A percentile compares a stretch with the other conserved stretches of the same genome.
Evolutionary conservation across 2,888 invertebrate genomes (phyloP).

Genomic region (Lasioglossum morio): DNA sequence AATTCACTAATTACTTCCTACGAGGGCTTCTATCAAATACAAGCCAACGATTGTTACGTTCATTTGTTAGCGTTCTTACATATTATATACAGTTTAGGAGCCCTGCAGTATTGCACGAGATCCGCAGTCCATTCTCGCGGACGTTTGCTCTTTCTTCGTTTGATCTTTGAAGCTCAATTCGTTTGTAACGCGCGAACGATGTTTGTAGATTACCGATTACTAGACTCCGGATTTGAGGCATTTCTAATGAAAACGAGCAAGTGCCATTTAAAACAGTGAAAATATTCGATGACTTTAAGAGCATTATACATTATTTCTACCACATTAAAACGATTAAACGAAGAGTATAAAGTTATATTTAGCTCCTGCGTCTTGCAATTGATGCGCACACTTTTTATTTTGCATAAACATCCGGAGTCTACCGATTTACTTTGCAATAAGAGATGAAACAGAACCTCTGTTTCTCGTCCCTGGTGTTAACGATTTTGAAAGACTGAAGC

Average conservation of each 20-base stretch:
- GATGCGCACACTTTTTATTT: no score
- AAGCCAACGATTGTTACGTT: neutral
- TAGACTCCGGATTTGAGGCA: no score
- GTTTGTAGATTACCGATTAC: neutral
- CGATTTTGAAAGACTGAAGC: constrained; percentile 71
- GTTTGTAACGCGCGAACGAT: neutral
- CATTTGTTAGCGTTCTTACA: neutral
- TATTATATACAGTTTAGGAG: neutral
- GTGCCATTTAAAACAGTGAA: no score
- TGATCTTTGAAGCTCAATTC: neutral
- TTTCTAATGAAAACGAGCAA: no score
- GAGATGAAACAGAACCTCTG: neutral
- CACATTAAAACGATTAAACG: no score
- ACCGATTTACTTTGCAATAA: neutral
- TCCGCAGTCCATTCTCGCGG: neutral
- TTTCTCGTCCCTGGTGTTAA: constrained; percentile 58
- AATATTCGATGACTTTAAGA: no score
- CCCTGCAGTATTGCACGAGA: neutral
- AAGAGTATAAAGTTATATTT: no score
- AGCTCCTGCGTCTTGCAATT: no score
- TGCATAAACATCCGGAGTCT: no score
- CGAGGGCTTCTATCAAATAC: neutral
- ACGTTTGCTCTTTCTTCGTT: neutral
- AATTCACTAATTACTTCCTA: neutral
- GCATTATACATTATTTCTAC: no score